Evolutionary conservation across 1,140 invertebrate species (phyloP), one percentile per base, ranked within the genome.

Genomic region (Magallana gigas): DNA sequence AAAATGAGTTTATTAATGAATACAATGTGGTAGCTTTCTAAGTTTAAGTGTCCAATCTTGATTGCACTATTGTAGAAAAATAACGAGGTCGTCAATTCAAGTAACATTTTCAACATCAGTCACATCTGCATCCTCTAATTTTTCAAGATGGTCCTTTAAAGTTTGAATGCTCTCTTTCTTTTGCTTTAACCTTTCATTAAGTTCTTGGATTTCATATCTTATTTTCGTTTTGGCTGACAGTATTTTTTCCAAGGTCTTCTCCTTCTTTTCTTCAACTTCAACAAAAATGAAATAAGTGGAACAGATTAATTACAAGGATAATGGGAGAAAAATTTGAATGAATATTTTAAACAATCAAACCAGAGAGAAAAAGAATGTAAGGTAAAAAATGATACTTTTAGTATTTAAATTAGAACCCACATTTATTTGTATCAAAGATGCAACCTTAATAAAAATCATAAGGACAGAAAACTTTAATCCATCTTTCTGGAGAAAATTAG

Each of bases 201-300:
- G 95, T 64, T 98, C 97, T 12, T 96, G 95, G 80, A 99, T 98
- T 95, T 99, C 98, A 64, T 95, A 95, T 90, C 97, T 96, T 0
- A 99, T 97, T 95, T 98, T 98, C 71, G 96, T 96, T 94, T 98
- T 97, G 0, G 98, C 97, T 82, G 96, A 96, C 56, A 97, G 94
- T 90, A 99, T 97, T 86, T 96, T 96, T 91, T 97, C 96, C 80
- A 98, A 91, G 0, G 97, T 97, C 87, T 97, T 97, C 71, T 97
- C 96, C 92, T 98, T 98, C 91, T 98, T 98, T 57, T 97, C 97
- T 95, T 99, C 98, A 96, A 99, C 98, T 98, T 94, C 82, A 94
- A 94, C 89, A 68, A 92, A 68, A 88, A 91, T 91, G 64, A 0
- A 88, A 68, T 29, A 88, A 16, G 12, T 5, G n/a, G 29, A 68